Evolutionary conservation across 2,113 vertebrate species (phyloP).

Genomic region (Pollachius pollachius): DNA sequence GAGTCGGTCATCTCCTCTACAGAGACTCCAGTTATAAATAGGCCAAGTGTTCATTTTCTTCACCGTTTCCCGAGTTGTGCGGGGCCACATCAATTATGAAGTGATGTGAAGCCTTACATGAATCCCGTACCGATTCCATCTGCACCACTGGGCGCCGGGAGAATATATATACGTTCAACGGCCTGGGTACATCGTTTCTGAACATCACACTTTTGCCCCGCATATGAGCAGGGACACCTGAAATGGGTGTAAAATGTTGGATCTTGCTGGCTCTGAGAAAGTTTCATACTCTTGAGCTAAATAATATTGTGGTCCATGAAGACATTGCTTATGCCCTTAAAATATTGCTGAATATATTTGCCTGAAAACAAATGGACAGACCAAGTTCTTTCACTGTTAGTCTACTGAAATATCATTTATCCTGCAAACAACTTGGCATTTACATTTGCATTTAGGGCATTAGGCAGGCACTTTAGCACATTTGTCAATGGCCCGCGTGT

Average conservation of each 20-base stretch:
- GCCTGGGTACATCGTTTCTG: conserved; percentile 14
- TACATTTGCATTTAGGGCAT: no score
- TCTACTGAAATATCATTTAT: no score
- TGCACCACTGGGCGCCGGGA: conserved; percentile 41
- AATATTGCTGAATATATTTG: no score
- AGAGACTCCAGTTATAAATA: conserved; percentile 56
- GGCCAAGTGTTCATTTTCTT: conserved; percentile 62
- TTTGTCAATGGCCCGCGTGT: no score
- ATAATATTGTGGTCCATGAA: no score
- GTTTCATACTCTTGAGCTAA: no score
- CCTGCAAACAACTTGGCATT: no score
- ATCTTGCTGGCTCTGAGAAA: no score
- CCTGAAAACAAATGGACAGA: no score
- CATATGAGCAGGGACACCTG: not conserved
- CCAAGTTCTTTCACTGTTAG: no score
- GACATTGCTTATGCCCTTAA: no score
- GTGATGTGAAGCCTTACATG: conserved; percentile 53
- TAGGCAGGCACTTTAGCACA: no score
- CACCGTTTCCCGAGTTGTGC: conserved; percentile 49
- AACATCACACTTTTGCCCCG: conserved; percentile 15
- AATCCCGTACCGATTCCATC: conserved; percentile 50
- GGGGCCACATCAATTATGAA: conserved; percentile 69
- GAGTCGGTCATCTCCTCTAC: conserved; percentile 43
- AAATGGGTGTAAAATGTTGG: not conserved
- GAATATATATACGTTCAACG: not conserved